A percentile compares a stretch with the other conserved stretches of the same genome.
Conservation (phyloP, 2,797 vertebrate species). For the Lepus oiostolus region DNA sequence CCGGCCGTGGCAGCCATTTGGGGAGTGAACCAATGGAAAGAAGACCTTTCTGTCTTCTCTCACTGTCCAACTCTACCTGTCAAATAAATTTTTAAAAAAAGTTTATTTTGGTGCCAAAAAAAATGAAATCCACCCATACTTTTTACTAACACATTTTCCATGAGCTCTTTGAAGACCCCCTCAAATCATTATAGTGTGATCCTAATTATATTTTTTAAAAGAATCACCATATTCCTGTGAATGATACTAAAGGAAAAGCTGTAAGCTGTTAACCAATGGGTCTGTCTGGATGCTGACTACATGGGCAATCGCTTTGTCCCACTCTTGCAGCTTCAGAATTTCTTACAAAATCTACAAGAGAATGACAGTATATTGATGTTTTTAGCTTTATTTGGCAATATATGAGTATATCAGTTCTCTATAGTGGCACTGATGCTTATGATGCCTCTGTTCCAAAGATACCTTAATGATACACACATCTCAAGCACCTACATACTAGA, state of each 20-base stretch:
- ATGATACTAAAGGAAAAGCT: constrained; percentile 8
- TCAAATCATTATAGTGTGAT: not conserved
- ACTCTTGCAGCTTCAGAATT: not conserved
- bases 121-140: too few species aligned
- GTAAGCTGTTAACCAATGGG: not conserved
- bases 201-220: constrained; percentile 11
- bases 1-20: too few species aligned
- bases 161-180: too few species aligned
- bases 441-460: not conserved
- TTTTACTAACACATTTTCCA: too few species aligned
- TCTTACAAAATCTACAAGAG: not conserved
- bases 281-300: not conserved
- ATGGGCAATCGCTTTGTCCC: not conserved
- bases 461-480: not conserved
- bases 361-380: not conserved
- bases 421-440: not conserved
- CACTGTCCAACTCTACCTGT: too few species aligned
- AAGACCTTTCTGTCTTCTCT: too few species aligned
- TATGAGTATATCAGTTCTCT: not conserved
- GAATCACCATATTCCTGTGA: not conserved
- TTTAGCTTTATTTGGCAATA: not conserved
- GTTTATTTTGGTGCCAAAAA: too few species aligned
- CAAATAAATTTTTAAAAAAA: too few species aligned
- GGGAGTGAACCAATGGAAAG: too few species aligned
- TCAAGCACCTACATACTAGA: not conserved